Conservation (phyloP, 2,797 vertebrate species). For the Sebastes baramenuke region DNA sequence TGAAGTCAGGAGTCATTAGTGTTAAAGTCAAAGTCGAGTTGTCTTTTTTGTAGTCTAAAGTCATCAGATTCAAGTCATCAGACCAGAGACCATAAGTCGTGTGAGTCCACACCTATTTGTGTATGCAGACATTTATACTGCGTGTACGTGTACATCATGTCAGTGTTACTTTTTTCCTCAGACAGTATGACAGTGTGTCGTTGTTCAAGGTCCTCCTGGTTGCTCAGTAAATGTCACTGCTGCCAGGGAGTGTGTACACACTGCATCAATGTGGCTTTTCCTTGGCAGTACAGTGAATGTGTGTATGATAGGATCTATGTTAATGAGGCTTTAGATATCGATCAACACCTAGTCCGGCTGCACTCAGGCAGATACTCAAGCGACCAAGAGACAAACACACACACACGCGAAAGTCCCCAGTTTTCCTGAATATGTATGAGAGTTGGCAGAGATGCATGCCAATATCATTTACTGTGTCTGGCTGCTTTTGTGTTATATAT, state of each 20-base stretch:
- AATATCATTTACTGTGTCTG: slow-evolving; percentile 54
- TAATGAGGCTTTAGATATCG: slow-evolving; percentile 69
- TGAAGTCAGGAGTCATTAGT: not conserved
- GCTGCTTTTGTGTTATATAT: slow-evolving; percentile 26
- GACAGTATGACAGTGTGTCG: slow-evolving; percentile 16
- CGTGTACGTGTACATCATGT: slow-evolving; percentile 9
- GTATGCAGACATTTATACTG: not conserved
- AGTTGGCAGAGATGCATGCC: slow-evolving; percentile 45
- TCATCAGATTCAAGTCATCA: not conserved
- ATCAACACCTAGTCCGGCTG: slow-evolving; percentile 50
- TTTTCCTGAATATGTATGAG: slow-evolving; percentile 55
- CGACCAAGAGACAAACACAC: slow-evolving; percentile 14
- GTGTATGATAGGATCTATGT: slow-evolving; percentile 58
- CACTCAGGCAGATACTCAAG: slow-evolving; percentile 33
- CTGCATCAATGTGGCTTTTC: slow-evolving; percentile 61
- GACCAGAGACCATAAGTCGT: not conserved
- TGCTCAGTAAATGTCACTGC: slow-evolving; percentile 51
- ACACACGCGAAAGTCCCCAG: slow-evolving; percentile 4
- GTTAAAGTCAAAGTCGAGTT: not conserved
- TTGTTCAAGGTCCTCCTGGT: slow-evolving; percentile 27
- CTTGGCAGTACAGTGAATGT: slow-evolving; percentile 54
- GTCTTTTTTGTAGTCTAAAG: not conserved
- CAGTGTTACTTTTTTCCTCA: slow-evolving; percentile 32
- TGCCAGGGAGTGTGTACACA: slow-evolving; percentile 47
- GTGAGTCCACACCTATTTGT: slow-evolving; percentile 2